These are phyloP conservation scores for Talpa occidentalis DNA, from an alignment of 2,113 vertebrate species.

Conservation along the genomic window DNA sequence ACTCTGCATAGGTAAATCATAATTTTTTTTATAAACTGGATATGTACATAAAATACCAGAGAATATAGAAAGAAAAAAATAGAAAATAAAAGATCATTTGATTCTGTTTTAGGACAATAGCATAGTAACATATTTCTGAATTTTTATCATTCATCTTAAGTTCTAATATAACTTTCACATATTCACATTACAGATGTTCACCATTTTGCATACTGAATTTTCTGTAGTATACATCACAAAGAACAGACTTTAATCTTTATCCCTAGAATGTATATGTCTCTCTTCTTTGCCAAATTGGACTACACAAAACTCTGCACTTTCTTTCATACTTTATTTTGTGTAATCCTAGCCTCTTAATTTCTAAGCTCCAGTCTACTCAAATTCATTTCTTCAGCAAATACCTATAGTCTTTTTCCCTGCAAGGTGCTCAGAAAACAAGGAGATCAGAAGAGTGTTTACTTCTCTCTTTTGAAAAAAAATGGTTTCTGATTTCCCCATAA, in stretches of 20 bases:
- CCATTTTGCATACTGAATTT: not conserved
- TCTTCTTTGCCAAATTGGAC: not conserved
- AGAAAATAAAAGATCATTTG: not conserved
- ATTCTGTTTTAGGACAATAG: not conserved
- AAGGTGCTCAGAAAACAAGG: not conserved
- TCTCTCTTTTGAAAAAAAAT: not conserved
- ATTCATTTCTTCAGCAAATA: not conserved
- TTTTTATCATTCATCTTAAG: not conserved
- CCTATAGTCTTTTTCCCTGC: not conserved
- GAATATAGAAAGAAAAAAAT: not conserved
- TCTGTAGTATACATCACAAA: not conserved
- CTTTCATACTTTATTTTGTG: not conserved
- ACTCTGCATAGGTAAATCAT: not conserved
- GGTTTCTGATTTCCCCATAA: not conserved
- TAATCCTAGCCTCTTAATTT: not conserved
- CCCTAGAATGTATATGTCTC: not conserved
- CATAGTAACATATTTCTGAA: not conserved
- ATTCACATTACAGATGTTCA: not conserved
- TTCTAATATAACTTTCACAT: not conserved
- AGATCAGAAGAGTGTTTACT: not conserved
- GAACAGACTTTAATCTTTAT: not conserved
- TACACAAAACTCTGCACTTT: not conserved
- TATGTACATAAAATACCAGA: not conserved
- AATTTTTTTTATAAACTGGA: not conserved
- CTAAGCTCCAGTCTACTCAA: not conserved